phyloP scores from a whole-genome alignment of 2,888 invertebrate genomes.

The Melinaea menophilus region DNA sequence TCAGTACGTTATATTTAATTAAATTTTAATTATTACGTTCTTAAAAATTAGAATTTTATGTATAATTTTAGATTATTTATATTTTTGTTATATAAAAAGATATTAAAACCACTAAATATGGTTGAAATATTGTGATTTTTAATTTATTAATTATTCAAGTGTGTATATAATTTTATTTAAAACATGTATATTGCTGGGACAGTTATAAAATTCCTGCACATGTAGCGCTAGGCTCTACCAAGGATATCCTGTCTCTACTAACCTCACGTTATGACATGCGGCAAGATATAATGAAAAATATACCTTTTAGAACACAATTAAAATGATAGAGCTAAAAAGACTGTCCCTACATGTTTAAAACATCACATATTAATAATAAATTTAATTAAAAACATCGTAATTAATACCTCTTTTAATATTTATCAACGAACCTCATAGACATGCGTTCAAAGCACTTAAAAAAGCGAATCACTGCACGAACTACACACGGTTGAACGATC shows the following conservation, averaged over 20 bases:
- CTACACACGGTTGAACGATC: slow-evolving; percentile 36
- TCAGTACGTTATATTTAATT: not conserved
- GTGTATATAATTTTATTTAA: too few relatives aligned
- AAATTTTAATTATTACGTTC: not conserved
- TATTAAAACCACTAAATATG: too few relatives aligned
- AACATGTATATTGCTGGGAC: too few relatives aligned
- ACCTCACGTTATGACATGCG: not conserved
- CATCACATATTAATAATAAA: not conserved
- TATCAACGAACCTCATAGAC: slow-evolving; percentile 36
- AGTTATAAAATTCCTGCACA: not conserved
- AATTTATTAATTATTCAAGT: too few relatives aligned
- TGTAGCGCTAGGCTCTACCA: slow-evolving; percentile 6
- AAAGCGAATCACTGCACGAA: slow-evolving; percentile 36
- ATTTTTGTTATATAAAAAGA: too few relatives aligned
- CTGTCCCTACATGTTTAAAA: not conserved
- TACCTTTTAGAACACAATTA: not conserved
- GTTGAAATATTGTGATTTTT: too few relatives aligned
- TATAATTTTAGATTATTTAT: too few relatives aligned
- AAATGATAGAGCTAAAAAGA: not conserved
- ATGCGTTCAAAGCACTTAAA: slow-evolving; percentile 34
- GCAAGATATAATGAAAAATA: not conserved
- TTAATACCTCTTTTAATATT: slow-evolving; percentile 9
- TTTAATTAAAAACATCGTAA: not conserved
- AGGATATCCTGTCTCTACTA: slow-evolving; percentile 2
- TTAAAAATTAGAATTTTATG: too few relatives aligned